A percentile compares a stretch with the other conserved stretches of the same genome.
phyloP scores from a whole-genome alignment of 1,140 invertebrate genomes.

The Thaumatotibia leucotreta region DNA sequence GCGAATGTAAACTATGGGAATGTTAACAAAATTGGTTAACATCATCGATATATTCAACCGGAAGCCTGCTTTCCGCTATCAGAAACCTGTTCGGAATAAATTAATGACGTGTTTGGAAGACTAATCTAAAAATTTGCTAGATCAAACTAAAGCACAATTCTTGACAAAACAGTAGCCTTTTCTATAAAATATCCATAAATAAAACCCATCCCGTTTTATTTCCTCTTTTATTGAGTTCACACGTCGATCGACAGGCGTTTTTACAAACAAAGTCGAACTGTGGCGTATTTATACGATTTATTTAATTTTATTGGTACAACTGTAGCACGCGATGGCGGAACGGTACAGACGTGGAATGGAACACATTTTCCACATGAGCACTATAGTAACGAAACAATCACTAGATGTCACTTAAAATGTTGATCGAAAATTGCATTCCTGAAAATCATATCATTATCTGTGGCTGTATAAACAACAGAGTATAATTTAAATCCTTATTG shows the following conservation, averaged over 20 bases:
- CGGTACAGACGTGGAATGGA: not conserved
- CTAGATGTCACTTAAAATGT: not conserved
- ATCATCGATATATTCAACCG: not conserved
- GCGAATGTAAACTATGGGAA: not conserved
- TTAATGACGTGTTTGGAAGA: no score
- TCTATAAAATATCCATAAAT: not conserved
- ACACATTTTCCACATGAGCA: not conserved
- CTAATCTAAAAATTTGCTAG: no score
- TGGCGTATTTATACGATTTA: not conserved
- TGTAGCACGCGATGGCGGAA: not conserved
- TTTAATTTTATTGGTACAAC: not conserved
- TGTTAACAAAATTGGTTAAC: not conserved
- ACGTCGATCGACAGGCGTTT: constrained; percentile 5
- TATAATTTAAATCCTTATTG: not conserved
- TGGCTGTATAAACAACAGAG: not conserved
- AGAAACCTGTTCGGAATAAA: not conserved
- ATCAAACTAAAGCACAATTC: no score
- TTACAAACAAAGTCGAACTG: not conserved
- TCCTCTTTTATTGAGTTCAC: not conserved
- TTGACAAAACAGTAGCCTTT: no score
- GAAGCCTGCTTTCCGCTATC: not conserved
- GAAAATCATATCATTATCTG: no score
- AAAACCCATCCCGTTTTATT: not conserved
- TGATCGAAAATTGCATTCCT: no score
- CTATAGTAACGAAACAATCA: not conserved